A percentile compares a stretch with the other conserved stretches of the same genome.
These are phyloP conservation scores for Pollenia angustigena DNA, from an alignment of 2,888 invertebrate species.

Conservation along the genomic window DNA sequence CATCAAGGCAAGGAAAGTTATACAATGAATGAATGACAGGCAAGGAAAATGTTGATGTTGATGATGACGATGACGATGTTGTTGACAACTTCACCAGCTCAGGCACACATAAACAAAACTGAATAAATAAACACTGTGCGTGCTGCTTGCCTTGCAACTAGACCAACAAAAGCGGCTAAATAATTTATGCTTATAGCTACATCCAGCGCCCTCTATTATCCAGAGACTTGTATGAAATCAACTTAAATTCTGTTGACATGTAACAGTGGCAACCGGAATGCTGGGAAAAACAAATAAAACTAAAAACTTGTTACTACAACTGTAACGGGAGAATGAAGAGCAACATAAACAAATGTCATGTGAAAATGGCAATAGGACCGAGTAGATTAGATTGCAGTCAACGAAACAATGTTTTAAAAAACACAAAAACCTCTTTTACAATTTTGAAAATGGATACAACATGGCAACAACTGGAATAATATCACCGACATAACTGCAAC, in stretches of 20 bases:
- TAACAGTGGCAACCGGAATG: conserved; percentile 44
- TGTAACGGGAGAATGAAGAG: not conserved
- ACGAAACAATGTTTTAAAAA: not conserved
- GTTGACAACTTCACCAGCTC: conserved; percentile 31
- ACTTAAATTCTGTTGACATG: conserved; percentile 56
- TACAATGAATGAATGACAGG: conserved; percentile 43
- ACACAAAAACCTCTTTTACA: conserved; percentile 31
- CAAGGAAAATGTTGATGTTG: conserved; percentile 23
- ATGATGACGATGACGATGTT: not conserved
- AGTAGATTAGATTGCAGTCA: not conserved
- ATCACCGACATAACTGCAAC: conserved; percentile 8
- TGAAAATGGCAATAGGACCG: conserved; percentile 8
- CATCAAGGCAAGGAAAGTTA: not conserved
- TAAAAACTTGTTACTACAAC: not conserved
- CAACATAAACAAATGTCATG: conserved; percentile 28
- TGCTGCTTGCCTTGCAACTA: conserved; percentile 40
- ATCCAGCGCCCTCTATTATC: conserved; percentile 55
- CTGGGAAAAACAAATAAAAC: conserved; percentile 15
- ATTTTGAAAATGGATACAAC: conserved; percentile 20
- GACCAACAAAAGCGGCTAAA: conserved; percentile 51
- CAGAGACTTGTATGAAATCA: conserved; percentile 26
- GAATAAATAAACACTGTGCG: conserved; percentile 47
- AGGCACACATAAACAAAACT: conserved; percentile 1
- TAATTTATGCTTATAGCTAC: conserved; percentile 26
- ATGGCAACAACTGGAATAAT: not conserved